Evolutionary conservation across 2,797 vertebrate genomes (phyloP), one percentile per base, ranked within the genome.

Genomic region (Balearica regulorum): DNA sequence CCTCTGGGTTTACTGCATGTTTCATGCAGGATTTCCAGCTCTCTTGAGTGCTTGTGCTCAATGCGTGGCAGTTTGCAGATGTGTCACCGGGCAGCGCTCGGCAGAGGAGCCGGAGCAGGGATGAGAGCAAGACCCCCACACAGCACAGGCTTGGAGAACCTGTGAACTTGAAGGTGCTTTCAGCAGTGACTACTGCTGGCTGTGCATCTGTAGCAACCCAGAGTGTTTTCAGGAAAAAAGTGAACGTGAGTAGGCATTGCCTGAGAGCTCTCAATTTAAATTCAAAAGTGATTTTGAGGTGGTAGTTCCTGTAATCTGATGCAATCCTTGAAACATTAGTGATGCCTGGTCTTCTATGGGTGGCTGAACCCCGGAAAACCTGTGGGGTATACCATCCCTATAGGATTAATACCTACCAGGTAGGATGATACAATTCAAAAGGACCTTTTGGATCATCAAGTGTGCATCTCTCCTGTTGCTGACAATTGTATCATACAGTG

Each of bases 21-120:
- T 87, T 77, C 2, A 1, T 62, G 72, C 72, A 21, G 60, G 16
- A 22, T 86, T 96, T 78, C 57, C 44, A 93, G 51, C 55, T 71
- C 54, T 58, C 76, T 2, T 2, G 17, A 62, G 86, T 20, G 29
- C 21, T 29, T 21, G 48, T 39, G 26, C 66, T 82, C 7, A 9
- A 3, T 0, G 2, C 1, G 0, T 49, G 73, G 62, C 55, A n/a
- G 44, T 57, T 81, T 83, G 65, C 66, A 82, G 62, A 25, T 37
- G 20, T 41, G 46, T 51, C 76, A 33, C 64, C 2, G 3, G 31
- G 62, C 68, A 83, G 53, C 1, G 2, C 51, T 57, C 0, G 0
- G 64, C 44, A 83, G 69, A 78, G 61, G 6, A 70, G 31, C 19
- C 17, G 20, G 43, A 48, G 31, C 62, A 78, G 57, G 54, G 21